A percentile compares a stretch with the other conserved stretches of the same genome.
Conservation (phyloP, 2,888 invertebrate genomes). For the Petrolisthes cinctipes region DNA sequence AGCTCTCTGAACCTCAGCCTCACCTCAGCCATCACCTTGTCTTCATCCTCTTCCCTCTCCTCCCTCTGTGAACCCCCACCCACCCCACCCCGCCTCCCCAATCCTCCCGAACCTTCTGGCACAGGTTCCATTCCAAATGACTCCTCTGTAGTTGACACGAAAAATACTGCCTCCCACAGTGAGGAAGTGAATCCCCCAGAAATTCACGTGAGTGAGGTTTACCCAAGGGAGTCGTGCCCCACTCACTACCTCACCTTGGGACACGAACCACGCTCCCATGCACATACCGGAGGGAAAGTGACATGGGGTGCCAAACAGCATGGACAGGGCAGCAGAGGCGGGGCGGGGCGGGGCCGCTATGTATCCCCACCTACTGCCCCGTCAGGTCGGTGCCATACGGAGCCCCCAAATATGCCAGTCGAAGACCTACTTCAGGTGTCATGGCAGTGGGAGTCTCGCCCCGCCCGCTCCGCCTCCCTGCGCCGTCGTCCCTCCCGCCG, state of each 20-base stretch:
- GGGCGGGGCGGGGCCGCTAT: constrained; percentile 10
- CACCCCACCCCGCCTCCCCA: not conserved
- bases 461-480: constrained; percentile 27
- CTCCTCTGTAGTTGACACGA: not conserved
- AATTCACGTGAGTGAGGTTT: too few relatives aligned
- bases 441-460: constrained; percentile 44
- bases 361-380: constrained; percentile 28
- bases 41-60: not conserved
- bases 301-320: not conserved
- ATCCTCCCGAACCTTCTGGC: not conserved
- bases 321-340: not conserved
- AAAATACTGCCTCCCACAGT: not conserved
- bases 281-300: not conserved
- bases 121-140: not conserved
- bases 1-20: not conserved
- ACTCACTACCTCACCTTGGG: not conserved
- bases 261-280: not conserved
- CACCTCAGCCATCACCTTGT: not conserved
- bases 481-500: constrained; percentile 47
- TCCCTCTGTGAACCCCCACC: not conserved
- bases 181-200: too few relatives aligned
- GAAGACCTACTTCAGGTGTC: constrained; percentile 46
- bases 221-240: not conserved
- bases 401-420: constrained; percentile 31
- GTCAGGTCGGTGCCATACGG: constrained; percentile 34